Evolutionary conservation across 2,797 vertebrate species (phyloP).

Genomic region (Amniataba percoides): DNA sequence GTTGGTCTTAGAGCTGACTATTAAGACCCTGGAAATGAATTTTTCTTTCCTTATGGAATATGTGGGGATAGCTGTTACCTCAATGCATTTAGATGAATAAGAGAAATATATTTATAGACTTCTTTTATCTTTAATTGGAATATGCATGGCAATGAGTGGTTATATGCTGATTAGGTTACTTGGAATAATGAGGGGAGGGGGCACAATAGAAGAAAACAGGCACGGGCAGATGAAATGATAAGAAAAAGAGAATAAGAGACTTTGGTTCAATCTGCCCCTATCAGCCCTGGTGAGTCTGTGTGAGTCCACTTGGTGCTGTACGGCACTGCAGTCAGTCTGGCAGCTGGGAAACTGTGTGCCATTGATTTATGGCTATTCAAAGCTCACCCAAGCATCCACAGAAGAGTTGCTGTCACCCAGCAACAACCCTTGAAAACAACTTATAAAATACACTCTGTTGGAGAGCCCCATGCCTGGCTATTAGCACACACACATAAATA

Average conservation of each 20-base stretch:
- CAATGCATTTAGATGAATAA: conserved; percentile 6
- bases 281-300: conserved; percentile 24
- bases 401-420: conserved; percentile 58
- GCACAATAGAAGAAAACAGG: conserved; percentile 21
- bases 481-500: neutral
- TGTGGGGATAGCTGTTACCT: conserved; percentile 10
- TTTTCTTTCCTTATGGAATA: neutral
- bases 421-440: conserved; percentile 64
- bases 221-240: conserved; percentile 5
- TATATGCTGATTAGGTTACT: conserved; percentile 31
- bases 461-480: conserved; percentile 30
- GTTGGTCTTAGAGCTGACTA: neutral
- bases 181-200: conserved; percentile 44
- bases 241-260: conserved; percentile 10
- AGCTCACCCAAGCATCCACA: conserved; percentile 50
- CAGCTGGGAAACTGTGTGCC: conserved; percentile 55
- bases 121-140: conserved; percentile 29
- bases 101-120: conserved; percentile 29
- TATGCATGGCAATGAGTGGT: conserved; percentile 19
- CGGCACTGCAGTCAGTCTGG: conserved; percentile 60
- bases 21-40: neutral
- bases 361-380: conserved; percentile 73
- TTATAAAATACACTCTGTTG: conserved; percentile 45
- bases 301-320: conserved; percentile 50
- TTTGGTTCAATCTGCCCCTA: conserved; percentile 31